Base-by-base conservation (phyloP, 2,888 invertebrate genomes). In the Crematogaster levior region DNA sequence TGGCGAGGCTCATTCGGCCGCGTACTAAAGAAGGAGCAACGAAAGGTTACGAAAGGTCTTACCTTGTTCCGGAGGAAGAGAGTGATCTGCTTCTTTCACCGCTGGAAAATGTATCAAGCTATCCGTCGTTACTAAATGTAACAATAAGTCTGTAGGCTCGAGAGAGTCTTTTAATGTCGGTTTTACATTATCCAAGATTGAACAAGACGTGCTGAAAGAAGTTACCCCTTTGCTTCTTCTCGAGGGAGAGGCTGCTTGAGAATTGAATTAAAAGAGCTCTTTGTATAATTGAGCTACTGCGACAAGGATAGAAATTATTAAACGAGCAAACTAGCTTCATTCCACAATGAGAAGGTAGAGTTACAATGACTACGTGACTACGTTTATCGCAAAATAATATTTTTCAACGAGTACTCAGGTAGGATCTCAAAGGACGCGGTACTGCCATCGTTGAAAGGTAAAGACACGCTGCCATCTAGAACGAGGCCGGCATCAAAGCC, bases 361-460 rank as follows among this genome's bases (percentile, higher is more conserved):
- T 51, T 66, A n/a, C 24, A 53, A 51, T 37, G 1, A 12, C 0
- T n/a, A 21, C 6, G 6, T 34, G 48, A 37, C 77, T n/a, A n/a
- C n/a, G 6, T 40, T 73, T 30, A 89, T 21, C 4, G 12, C 3
- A 95, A 91, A 70, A 92, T 90, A 84, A 97, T 96, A 1, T 99
- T 98, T 93, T 97, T 96, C 0, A 99, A 95, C 0, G 98, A 97
- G 94, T 99, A 98, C 92, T 98, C 97, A 0, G 98, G 97, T 85
- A 96, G 95, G 46, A 98, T 96, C 94, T 98, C 98, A 10, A 99
- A 95, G 3, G 97, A 94, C 0, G 97, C 98, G 89, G 97, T 96
- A 0, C 98, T 97, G 1, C 99, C 99, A 93, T 99, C 98, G 94
- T 99, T 99, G 95, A 99, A 99, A 0, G 97, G 96, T 93, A 97